Evolutionary conservation across 1,140 invertebrate genomes (phyloP), one percentile per base, ranked within the genome.

Genomic region (Maconellicoccus hirsutus): DNA sequence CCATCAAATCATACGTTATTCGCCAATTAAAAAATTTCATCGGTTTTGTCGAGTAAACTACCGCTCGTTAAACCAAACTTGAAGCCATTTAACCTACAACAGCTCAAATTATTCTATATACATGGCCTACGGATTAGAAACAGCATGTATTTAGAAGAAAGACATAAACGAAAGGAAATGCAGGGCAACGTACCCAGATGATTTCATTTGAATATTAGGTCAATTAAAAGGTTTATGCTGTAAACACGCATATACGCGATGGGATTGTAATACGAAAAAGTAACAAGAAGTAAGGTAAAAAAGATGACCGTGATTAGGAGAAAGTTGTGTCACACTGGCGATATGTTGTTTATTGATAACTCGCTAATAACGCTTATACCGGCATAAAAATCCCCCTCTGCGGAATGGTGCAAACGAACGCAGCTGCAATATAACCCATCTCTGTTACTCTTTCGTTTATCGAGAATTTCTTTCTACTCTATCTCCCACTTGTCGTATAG

Each of bases 291-390:
- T 8, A 19, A 19, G 16, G 16, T 3, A 52, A 52, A 52, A 52
- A 26, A 66, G 61, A 66, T 19, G 61, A 26, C 61, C 61, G 25
- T 66, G 61, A 66, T 66, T 66, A 26, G 61, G 61, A 66, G 61
- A 66, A 66, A 66, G 61, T 66, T 66, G 61, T 66, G 61, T 66
- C 61, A 66, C 61, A 66, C 61, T 19, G 22, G 42, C 42, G n/a
- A 52, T 52, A 52, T 19, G 42, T 52, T 52, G 42, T 52, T 52
- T 52, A 52, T 52, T 52, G 42, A 52, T 52, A 52, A 52, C 42
- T 52, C 42, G 42, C 42, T 52, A 52, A 52, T 52, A 52, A 52
- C 10, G n/a, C n/a, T 3, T 52, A 52, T 52, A 52, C 42, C 42
- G 42, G 42, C 42, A 52, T 52, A 52, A 52, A 14, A 52, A 16